Evolutionary conservation across 1,140 invertebrate species (phyloP).

Genomic region (Schlechtendalia chinensis): DNA sequence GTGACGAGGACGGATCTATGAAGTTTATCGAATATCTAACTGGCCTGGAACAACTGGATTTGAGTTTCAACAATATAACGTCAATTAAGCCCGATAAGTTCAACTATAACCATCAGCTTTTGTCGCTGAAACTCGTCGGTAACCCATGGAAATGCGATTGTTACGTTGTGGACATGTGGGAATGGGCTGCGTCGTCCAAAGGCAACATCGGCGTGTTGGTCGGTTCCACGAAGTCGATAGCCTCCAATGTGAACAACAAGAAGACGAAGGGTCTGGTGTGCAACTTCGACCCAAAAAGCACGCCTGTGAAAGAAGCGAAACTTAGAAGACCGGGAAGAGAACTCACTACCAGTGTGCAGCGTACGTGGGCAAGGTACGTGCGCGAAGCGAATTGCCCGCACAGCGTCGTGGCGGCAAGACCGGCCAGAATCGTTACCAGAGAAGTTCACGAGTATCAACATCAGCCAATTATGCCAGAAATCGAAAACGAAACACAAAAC

Average conservation of each 20-base stretch:
- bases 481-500: not conserved
- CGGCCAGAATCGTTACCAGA: slow-evolving; percentile 48
- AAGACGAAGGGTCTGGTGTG: slow-evolving; percentile 67
- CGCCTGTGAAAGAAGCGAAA: slow-evolving; percentile 60
- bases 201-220: slow-evolving; percentile 66
- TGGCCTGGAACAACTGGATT: slow-evolving; percentile 63
- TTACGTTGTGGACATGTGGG: slow-evolving; percentile 69
- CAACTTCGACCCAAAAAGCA: slow-evolving; percentile 63
- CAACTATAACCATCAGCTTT: slow-evolving; percentile 60
- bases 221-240: slow-evolving; percentile 64
- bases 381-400: slow-evolving; percentile 67
- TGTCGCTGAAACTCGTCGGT: slow-evolving; percentile 64
- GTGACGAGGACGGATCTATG: slow-evolving; percentile 57
- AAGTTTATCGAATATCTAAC: slow-evolving; percentile 63
- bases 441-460: slow-evolving; percentile 18
- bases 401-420: slow-evolving; percentile 42
- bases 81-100: slow-evolving; percentile 62
- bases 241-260: slow-evolving; percentile 61
- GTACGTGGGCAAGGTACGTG: slow-evolving; percentile 69
- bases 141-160: slow-evolving; percentile 73
- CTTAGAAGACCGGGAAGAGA: slow-evolving; percentile 60
- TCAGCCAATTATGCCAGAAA: slow-evolving; percentile 6
- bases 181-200: slow-evolving; percentile 67
- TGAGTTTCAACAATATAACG: slow-evolving; percentile 66
- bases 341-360: slow-evolving; percentile 62